Conservation (phyloP, 2,113 vertebrate species). For the Cephalopterus ornatus region DNA sequence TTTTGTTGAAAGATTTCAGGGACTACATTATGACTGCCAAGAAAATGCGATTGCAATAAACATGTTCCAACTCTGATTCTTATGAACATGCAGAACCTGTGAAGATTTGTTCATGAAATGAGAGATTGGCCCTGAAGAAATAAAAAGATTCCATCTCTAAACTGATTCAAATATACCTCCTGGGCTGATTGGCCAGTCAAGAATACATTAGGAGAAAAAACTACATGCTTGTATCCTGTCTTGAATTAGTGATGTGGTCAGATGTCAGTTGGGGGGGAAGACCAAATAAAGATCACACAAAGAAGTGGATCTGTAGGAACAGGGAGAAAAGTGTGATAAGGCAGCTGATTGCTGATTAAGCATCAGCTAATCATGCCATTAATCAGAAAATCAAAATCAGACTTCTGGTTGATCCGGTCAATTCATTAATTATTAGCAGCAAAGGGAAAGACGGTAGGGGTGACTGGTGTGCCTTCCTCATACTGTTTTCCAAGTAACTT, state of each 20-base stretch:
- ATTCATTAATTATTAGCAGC: slow-evolving; percentile 8
- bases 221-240: not conserved
- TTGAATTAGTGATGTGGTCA: not conserved
- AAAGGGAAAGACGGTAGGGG: not conserved
- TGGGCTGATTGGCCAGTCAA: not conserved
- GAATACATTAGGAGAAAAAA: not conserved
- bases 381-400: slow-evolving; percentile 37
- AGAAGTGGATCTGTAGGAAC: not conserved
- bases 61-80: not conserved
- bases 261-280: not conserved
- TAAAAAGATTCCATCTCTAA: not conserved
- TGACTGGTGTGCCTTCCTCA: not conserved
- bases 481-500: not conserved
- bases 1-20: not conserved
- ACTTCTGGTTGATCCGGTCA: not conserved
- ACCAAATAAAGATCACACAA: not conserved
- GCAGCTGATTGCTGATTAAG: slow-evolving; percentile 3
- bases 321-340: not conserved
- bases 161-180: not conserved
- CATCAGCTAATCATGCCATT: not conserved
- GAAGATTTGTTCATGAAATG: not conserved
- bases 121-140: not conserved
- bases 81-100: not conserved
- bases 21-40: not conserved
- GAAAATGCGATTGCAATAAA: not conserved